Conservation (phyloP, 1,140 invertebrate species). For the Trichonephila inaurata region DNA sequence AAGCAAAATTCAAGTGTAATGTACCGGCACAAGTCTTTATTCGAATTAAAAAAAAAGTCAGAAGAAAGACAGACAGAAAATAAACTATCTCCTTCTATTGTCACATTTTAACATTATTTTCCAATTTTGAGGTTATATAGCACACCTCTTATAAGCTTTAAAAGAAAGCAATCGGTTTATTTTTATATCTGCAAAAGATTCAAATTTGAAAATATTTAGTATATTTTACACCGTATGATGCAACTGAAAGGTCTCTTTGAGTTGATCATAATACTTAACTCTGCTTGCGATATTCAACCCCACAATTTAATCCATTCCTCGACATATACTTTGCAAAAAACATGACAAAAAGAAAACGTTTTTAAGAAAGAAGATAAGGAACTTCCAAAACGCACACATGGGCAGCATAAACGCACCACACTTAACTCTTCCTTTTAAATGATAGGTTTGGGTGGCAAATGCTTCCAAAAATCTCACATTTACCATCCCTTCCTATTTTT, state of each 20-base stretch:
- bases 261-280: neutral
- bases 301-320: neutral
- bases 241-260: neutral
- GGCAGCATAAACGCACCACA: neutral
- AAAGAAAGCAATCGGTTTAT: too few relatives aligned
- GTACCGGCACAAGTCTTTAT: too few relatives aligned
- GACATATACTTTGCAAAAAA: neutral
- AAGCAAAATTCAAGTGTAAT: too few relatives aligned
- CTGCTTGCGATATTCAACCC: neutral
- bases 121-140: too few relatives aligned
- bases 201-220: neutral
- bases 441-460: slow-evolving; percentile 35
- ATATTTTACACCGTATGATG: neutral
- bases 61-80: too few relatives aligned
- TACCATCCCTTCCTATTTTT: neutral
- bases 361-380: neutral
- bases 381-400: neutral
- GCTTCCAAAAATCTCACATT: neutral
- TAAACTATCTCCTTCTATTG: too few relatives aligned
- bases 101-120: too few relatives aligned
- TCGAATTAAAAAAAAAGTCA: too few relatives aligned
- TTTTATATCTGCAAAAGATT: too few relatives aligned
- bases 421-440: slow-evolving; percentile 14
- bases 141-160: too few relatives aligned
- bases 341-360: neutral